Conservation (phyloP, 2,797 vertebrate genomes). For the Emys orbicularis region DNA sequence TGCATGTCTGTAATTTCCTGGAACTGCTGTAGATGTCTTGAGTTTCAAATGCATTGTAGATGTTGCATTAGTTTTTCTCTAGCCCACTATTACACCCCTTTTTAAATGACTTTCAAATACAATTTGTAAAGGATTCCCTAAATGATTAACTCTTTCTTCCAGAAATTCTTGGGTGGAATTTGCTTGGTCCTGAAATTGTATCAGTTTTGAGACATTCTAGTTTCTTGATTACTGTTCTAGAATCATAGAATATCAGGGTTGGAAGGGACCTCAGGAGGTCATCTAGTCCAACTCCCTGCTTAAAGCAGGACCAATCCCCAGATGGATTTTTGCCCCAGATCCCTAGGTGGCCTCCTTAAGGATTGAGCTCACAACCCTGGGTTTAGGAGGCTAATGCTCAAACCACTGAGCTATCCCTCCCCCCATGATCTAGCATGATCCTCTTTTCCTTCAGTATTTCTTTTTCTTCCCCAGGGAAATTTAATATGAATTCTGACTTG, state of each 20-base stretch:
- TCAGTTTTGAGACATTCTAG: constrained; percentile 20
- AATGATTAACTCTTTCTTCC: constrained; percentile 1
- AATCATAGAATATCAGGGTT: no score
- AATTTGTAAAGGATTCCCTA: constrained; percentile 12
- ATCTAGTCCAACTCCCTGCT: no score
- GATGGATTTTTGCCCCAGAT: no score
- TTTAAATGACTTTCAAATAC: background rate
- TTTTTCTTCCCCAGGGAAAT: constrained; percentile 69
- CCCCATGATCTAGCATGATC: constrained; percentile 30
- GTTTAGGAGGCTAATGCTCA: no score
- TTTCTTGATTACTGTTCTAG: constrained; percentile 69
- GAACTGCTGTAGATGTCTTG: background rate
- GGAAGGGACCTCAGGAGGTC: no score
- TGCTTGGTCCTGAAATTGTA: background rate
- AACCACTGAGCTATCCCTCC: no score
- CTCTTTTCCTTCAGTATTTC: constrained; percentile 62
- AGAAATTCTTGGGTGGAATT: background rate
- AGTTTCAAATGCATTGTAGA: background rate
- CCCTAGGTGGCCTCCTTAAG: no score
- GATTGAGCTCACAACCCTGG: no score
- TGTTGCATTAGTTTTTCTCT: background rate
- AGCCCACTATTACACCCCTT: background rate
- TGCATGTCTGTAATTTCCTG: background rate
- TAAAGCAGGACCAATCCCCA: no score
- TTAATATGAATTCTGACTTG: constrained; percentile 75